Conservation (phyloP, 1,140 invertebrate species). For the Orchestia grillus region DNA sequence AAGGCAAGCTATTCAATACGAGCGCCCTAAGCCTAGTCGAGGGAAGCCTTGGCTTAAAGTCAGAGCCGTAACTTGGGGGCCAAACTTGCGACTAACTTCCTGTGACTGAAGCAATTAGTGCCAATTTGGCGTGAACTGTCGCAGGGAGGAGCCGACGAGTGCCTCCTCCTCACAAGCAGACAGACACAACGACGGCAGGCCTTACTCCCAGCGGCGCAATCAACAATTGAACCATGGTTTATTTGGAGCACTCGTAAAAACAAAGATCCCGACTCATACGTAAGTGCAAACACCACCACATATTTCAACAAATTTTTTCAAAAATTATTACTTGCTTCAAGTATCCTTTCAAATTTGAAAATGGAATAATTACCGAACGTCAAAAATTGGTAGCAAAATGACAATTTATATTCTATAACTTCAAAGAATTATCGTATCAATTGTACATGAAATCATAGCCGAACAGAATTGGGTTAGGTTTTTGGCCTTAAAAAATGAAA, state of each 20-base stretch:
- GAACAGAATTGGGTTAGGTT: too few relatives aligned
- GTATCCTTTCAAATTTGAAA: too few relatives aligned
- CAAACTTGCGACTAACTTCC: slow-evolving; percentile 54
- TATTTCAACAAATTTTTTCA: not conserved
- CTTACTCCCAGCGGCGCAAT: not conserved
- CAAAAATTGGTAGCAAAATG: too few relatives aligned
- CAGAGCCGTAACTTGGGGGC: slow-evolving; percentile 41
- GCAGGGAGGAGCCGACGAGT: not conserved
- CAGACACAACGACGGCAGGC: not conserved
- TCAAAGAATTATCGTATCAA: too few relatives aligned
- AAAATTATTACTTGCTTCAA: too few relatives aligned
- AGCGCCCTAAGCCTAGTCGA: not conserved
- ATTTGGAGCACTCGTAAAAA: not conserved
- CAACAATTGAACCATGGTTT: not conserved
- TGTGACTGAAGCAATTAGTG: slow-evolving; percentile 56
- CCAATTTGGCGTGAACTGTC: slow-evolving; percentile 52
- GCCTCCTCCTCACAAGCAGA: not conserved
- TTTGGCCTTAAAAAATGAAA: too few relatives aligned
- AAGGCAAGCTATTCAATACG: not conserved
- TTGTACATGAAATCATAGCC: too few relatives aligned
- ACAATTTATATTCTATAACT: too few relatives aligned
- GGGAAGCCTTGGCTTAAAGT: slow-evolving; percentile 49
- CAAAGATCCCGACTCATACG: not conserved
- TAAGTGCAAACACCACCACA: not conserved
- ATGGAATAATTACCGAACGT: too few relatives aligned